phyloP scores from a whole-genome alignment of 1,140 invertebrate species.

The Panagrolaimus sp. region DNA sequence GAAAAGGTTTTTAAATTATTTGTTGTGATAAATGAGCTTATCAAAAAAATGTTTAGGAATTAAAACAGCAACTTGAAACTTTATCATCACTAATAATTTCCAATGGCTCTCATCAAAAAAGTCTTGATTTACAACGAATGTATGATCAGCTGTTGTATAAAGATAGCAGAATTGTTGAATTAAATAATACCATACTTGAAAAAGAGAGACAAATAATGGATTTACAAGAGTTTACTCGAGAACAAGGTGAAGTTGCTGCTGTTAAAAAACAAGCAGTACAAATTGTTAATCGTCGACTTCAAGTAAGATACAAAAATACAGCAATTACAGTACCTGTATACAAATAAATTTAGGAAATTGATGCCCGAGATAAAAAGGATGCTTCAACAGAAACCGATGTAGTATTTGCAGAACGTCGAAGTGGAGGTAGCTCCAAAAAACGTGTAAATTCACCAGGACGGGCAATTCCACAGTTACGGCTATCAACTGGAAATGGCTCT shows the following conservation, averaged over 20 bases:
- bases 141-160: constrained; percentile 63
- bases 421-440: too few species aligned
- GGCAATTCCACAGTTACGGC: constrained; percentile 34
- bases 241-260: constrained; percentile 78
- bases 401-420: constrained; percentile 12
- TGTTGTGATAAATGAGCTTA: not conserved
- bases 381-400: constrained; percentile 35
- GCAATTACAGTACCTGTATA: too few species aligned
- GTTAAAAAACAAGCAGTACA: constrained; percentile 59
- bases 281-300: constrained; percentile 36
- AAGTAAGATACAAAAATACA: constrained; percentile 6
- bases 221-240: constrained; percentile 67
- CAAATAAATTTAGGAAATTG: constrained; percentile 23
- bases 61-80: constrained; percentile 26
- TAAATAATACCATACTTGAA: constrained; percentile 62
- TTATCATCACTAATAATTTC: constrained; percentile 24
- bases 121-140: constrained; percentile 59
- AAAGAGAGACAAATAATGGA: constrained; percentile 62
- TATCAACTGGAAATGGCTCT: constrained; percentile 20
- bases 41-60: constrained; percentile 20
- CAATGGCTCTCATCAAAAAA: constrained; percentile 28
- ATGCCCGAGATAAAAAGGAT: constrained; percentile 23
- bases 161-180: constrained; percentile 62
- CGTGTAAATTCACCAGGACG: constrained; percentile 24
- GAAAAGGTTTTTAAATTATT: constrained; percentile 22